Evolutionary conservation across 2,113 vertebrate species (phyloP), one percentile per base, ranked within the genome.

Genomic region (Lota lota): DNA sequence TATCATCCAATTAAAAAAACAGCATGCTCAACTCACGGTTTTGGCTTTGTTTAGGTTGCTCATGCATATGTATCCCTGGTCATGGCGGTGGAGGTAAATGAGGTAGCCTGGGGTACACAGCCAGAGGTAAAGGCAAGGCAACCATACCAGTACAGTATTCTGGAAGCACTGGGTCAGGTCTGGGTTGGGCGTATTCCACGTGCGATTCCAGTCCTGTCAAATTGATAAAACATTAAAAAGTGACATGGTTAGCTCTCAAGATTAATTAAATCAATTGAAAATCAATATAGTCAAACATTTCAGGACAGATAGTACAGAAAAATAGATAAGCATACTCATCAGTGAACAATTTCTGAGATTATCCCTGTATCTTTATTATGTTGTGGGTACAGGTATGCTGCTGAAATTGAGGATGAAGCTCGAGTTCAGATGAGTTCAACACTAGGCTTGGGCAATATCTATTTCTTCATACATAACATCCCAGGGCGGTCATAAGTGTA

Each of bases 131-230:
- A 91, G 0, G 54, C 96, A 99, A 63, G 97, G 97, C 79, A 94
- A 82, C 96, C 94, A 98, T 15, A 91, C 66, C n/a, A 98, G 93
- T 12, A 94, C 69, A 0, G 96, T 98, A 88, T 93, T 96, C 88
- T 98, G 97, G 87, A 98, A 99, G 91, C 97, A 99, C 1, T 51
- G 90, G 36, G 95, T 98, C 84, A 99, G 90, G 77, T 98, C 95
- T 0, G 97, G 97, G 64, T 85, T 92, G 60, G 83, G 36, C 18
- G 94, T 91, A 79, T 94, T 2, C 97, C 96, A 99, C 0, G 96
- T 97, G 22, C 90, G 64, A 60, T 96, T 96, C 94, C 93, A 95
- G 8, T 97, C 95, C 97, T 99, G 80, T 0, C 3, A 66, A 14
- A 24, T 22, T 62, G 1, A 4, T n/a, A 22, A 15, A 10, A 17